Conservation (phyloP, 2,888 invertebrate species). For the Hipparchia sbordonii region DNA sequence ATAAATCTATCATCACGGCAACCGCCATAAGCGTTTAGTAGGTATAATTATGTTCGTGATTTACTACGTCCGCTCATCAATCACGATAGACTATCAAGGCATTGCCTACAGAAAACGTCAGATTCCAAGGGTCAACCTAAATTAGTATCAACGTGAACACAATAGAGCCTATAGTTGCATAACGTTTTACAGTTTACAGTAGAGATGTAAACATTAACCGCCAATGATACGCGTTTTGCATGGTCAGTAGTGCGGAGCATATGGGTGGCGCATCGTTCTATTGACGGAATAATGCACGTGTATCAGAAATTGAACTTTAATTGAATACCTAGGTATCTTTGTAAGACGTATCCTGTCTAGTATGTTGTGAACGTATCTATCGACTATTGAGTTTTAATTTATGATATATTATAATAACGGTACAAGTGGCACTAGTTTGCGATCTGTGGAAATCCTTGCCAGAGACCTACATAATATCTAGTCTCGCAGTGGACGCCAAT, state of each 20-base stretch:
- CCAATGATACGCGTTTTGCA: conserved; percentile 56
- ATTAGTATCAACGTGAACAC: conserved; percentile 21
- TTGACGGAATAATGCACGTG: not conserved
- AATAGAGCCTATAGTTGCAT: conserved; percentile 34
- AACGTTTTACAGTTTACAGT: conserved; percentile 18
- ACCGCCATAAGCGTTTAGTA: conserved; percentile 37
- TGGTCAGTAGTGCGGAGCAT: conserved; percentile 52
- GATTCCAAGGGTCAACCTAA: conserved; percentile 22
- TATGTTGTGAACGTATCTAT: too few species aligned
- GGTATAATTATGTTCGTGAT: conserved; percentile 37
- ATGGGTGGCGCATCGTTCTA: conserved; percentile 43
- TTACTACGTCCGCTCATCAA: conserved; percentile 46
- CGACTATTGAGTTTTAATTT: too few species aligned
- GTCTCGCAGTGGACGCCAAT: too few species aligned
- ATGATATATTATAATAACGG: too few species aligned
- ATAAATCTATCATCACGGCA: conserved; percentile 41
- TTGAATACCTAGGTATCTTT: not conserved
- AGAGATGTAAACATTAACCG: conserved; percentile 34
- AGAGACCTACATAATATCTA: too few species aligned
- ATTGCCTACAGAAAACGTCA: conserved; percentile 25
- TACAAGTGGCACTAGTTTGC: too few species aligned
- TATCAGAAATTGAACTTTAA: not conserved
- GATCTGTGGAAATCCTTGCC: too few species aligned
- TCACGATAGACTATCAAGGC: conserved; percentile 46
- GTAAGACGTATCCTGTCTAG: too few species aligned